Percentiles rank a stretch among this genome's conserved stretches.
These are phyloP conservation scores for Stegodyphus dumicola DNA, from an alignment of 1,140 invertebrate genomes.

Conservation along the genomic window DNA sequence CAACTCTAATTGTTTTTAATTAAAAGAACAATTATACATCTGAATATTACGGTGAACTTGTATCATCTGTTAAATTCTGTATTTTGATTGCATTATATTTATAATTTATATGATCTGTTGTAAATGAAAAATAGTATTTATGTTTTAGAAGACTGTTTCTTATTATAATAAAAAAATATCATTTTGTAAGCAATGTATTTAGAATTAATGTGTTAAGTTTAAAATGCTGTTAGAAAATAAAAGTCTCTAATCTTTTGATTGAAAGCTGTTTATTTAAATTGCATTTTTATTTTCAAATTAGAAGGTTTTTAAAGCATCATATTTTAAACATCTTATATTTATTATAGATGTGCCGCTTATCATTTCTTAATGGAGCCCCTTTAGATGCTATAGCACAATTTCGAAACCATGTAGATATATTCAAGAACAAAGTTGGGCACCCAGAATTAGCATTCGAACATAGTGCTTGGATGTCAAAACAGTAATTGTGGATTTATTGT, in stretches of 20 bases:
- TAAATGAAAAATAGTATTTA: too few relatives aligned
- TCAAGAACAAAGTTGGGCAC: conserved; percentile 80
- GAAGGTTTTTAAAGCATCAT: neutral
- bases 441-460: conserved; percentile 93
- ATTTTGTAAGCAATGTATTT: too few relatives aligned
- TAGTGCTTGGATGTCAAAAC: conserved; percentile 95
- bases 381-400: conserved; percentile 95
- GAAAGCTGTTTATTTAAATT: neutral
- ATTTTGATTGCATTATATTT: too few relatives aligned
- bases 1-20: too few relatives aligned
- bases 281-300: too few relatives aligned
- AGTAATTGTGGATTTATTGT: conserved; percentile 73
- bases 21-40: too few relatives aligned
- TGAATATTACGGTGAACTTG: too few relatives aligned
- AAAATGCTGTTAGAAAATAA: neutral
- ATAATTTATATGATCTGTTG: too few relatives aligned
- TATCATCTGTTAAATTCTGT: too few relatives aligned
- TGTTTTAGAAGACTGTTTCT: too few relatives aligned
- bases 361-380: conserved; percentile 88
- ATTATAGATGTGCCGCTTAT: conserved; percentile 79
- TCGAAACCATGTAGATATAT: conserved; percentile 88
- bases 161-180: too few relatives aligned
- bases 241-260: neutral
- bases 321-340: conserved; percentile 21
- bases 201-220: too few relatives aligned